These are phyloP conservation scores for Xestia c-nigrum DNA, from an alignment of 2,888 invertebrate species.

Conservation along the genomic window DNA sequence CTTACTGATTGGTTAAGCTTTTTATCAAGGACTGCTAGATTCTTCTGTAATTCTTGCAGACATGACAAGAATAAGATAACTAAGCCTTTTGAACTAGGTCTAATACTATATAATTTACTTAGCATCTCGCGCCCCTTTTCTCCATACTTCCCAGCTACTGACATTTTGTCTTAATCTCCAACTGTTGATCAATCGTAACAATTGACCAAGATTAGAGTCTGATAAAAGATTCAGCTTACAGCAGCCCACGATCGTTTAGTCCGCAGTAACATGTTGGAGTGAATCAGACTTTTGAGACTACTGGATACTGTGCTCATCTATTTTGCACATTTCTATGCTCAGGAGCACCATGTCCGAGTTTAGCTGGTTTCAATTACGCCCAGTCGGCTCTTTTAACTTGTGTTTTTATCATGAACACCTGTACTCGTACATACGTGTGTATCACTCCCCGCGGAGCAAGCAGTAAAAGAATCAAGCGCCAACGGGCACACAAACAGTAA, in stretches of 20 bases:
- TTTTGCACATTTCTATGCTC: conserved; percentile 11
- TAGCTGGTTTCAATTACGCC: conserved; percentile 34
- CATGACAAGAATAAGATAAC: neutral
- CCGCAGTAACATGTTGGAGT: neutral
- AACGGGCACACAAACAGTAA: conserved; percentile 56
- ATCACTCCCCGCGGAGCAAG: conserved; percentile 45
- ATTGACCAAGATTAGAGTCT: conserved; percentile 1
- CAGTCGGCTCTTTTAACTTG: conserved; percentile 39
- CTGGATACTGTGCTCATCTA: neutral
- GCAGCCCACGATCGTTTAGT: neutral
- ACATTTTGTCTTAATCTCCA: conserved; percentile 13
- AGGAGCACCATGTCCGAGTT: conserved; percentile 20
- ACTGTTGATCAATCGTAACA: neutral
- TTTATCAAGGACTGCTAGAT: neutral
- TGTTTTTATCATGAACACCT: conserved; percentile 50
- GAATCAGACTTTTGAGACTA: conserved; percentile 17
- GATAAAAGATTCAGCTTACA: neutral
- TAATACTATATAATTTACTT: neutral
- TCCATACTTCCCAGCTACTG: neutral
- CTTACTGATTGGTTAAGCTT: neutral
- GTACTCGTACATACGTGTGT: conserved; percentile 34
- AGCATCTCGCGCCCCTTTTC: neutral
- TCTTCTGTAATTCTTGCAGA: neutral
- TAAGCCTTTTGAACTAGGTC: conserved; percentile 6
- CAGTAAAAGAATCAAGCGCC: conserved; percentile 59